Percentiles rank a stretch among this genome's conserved stretches.
These are phyloP conservation scores for Dallia pectoralis DNA, from an alignment of 2,797 vertebrate genomes.

Conservation along the genomic window DNA sequence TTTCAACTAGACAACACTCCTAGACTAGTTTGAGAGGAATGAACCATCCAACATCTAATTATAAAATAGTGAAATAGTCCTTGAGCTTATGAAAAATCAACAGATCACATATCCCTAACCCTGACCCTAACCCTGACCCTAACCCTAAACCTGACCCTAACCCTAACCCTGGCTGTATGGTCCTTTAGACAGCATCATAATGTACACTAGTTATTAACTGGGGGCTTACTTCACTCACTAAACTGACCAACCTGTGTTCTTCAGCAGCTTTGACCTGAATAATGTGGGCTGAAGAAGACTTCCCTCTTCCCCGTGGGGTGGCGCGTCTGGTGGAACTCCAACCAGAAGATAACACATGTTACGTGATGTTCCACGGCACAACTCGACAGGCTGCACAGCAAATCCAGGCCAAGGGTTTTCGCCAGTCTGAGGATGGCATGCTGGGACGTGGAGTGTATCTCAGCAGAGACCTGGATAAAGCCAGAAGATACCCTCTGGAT, in stretches of 20 bases:
- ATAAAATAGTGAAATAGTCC: too few species aligned
- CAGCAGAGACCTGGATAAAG: constrained; percentile 67
- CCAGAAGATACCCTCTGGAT: constrained; percentile 46
- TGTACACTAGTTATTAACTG: background rate
- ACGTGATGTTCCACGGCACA: constrained; percentile 73
- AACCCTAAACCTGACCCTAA: too few species aligned
- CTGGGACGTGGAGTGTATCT: constrained; percentile 62
- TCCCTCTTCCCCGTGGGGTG: background rate
- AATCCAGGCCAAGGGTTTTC: constrained; percentile 38
- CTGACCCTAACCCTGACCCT: too few species aligned
- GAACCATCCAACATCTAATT: too few species aligned
- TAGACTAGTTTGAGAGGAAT: too few species aligned
- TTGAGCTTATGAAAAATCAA: too few species aligned
- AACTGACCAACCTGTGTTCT: background rate
- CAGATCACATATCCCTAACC: too few species aligned
- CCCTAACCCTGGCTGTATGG: background rate
- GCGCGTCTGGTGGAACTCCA: background rate
- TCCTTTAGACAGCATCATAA: background rate
- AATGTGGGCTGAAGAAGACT: constrained; percentile 50
- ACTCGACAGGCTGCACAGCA: rapidly evolving
- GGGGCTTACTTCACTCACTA: background rate
- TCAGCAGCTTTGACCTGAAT: background rate
- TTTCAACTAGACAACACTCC: too few species aligned
- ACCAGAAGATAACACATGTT: background rate
- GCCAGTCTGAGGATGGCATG: constrained; percentile 26